Evolutionary conservation across 2,797 vertebrate genomes (phyloP), one percentile per base, ranked within the genome.

Genomic region (Dendrocincla fuliginosa): DNA sequence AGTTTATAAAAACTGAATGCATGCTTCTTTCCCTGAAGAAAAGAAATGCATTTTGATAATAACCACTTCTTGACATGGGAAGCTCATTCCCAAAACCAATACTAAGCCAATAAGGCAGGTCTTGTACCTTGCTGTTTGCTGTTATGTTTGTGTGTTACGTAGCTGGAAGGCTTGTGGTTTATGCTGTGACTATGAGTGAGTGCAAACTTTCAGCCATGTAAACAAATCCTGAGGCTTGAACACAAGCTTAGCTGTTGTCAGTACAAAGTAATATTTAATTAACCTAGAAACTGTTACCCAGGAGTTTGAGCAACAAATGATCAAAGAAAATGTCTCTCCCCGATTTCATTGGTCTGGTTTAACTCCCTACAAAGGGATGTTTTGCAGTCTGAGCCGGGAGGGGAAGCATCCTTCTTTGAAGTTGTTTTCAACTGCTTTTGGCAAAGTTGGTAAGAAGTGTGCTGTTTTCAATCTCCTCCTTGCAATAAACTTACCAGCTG

Each of bases 361-460:
- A 83, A 79, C 85, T 96, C 83, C 77, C 67, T 82, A 79, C 24
- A 76, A 67, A 78, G 47, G 52, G 89, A 77, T 88, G 59, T 90
- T 94, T 81, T 89, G 63, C 33, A 19, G 76, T 76, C 69, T 35
- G 55, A 67, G 47, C 12, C 1, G 47, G 76, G 70, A 78, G 13
- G 11, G 17, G 20, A 19, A 27, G 22, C 27, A 44, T 67, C 69
- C 59, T 64, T 53, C 88, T 95, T 90, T 96, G 94, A 96, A 96
- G 93, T 70, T 79, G 55, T 84, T 95, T 93, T 86, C 85, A 87
- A 87, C 41, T 61, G 52, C 60, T 91, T 88, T 96, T 95, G 87
- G 91, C 93, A 96, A 88, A 90, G 70, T 28, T 76, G 55, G 50
- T 69, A 63, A 88, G 68, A 82, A 91, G 56, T 3, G 13, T 64